These are phyloP conservation scores for Oceanites oceanicus DNA, from an alignment of 2,113 vertebrate genomes.

Conservation along the genomic window DNA sequence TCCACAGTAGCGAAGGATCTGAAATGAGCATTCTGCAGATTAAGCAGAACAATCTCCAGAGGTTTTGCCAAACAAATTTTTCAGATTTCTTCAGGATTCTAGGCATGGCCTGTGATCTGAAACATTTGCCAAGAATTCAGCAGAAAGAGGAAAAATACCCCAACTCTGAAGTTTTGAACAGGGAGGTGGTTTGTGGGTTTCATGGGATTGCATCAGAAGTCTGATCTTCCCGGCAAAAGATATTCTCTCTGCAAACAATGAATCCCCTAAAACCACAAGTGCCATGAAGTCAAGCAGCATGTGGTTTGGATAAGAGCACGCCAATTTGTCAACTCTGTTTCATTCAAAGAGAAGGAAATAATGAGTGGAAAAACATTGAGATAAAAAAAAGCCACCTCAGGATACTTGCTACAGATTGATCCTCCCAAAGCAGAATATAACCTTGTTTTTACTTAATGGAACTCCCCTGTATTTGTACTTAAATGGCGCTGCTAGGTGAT, in stretches of 20 bases:
- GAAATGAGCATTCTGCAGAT: background rate
- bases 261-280: slow-evolving; percentile 60
- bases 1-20: background rate
- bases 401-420: background rate
- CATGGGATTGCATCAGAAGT: slow-evolving; percentile 66
- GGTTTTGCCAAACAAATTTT: slow-evolving; percentile 52
- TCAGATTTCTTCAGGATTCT: slow-evolving; percentile 50
- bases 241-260: slow-evolving; percentile 58
- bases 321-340: slow-evolving; percentile 63
- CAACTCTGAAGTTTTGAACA: slow-evolving; percentile 18
- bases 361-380: slow-evolving; percentile 45
- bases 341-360: slow-evolving; percentile 55
- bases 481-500: background rate
- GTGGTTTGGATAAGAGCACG: slow-evolving; percentile 52
- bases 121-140: slow-evolving; percentile 40
- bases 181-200: slow-evolving; percentile 67
- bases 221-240: slow-evolving; percentile 62
- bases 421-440: background rate
- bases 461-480: background rate
- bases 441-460: background rate
- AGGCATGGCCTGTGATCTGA: slow-evolving; percentile 39
- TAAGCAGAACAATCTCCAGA: slow-evolving; percentile 34
- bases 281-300: slow-evolving; percentile 54
- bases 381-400: slow-evolving; percentile 8
- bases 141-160: slow-evolving; percentile 27